Evolutionary conservation across 1,140 invertebrate genomes (phyloP), one percentile per base, ranked within the genome.

Genomic region (Maniola jurtina): DNA sequence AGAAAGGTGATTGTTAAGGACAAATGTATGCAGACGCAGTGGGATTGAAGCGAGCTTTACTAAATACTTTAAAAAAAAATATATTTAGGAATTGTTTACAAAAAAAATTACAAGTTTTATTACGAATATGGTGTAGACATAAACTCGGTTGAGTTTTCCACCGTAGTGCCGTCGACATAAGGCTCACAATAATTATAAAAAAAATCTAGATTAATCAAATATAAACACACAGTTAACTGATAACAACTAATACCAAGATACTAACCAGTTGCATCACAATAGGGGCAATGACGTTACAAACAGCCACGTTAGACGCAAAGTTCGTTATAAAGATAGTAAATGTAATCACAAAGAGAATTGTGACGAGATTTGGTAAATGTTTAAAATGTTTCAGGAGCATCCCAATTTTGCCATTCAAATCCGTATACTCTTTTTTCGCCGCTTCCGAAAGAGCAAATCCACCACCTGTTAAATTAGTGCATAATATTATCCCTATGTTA

Each of bases 391-490:
- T 86, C 9, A 96, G 77, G n/a, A 94, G 89, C 1, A 92, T 80
- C 0, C 96, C 96, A 59, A 98, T 92, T 83, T 94, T 92, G 6
- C 84, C 86, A 13, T 96, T 97, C 67, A 98, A 92, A 16, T 94
- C 94, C 0, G 96, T 96, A 94, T 91, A 1, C 15, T 68, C 66
- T 40, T 89, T 70, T 86, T 78, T 95, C 92, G 77, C 95, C 93
- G 65, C 95, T 95, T 68, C 94, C 0, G 97, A 97, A 16, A 98
- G 90, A 0, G 97, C 96, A 81, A 98, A 98, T 1, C 97, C 97
- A 68, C 96, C 96, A 52, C 96, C 92, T 92, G 47, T 0, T 14
- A 9, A 36, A 56, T 36, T 25, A 35, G 0, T 33, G 4, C 25
- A 25, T 25, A 25, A 25, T 25, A 25, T 25, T 25, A 25, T 25